Evolutionary conservation across 2,113 vertebrate species (phyloP), one percentile per base, ranked within the genome.

Genomic region (Dipodomys ordii): DNA sequence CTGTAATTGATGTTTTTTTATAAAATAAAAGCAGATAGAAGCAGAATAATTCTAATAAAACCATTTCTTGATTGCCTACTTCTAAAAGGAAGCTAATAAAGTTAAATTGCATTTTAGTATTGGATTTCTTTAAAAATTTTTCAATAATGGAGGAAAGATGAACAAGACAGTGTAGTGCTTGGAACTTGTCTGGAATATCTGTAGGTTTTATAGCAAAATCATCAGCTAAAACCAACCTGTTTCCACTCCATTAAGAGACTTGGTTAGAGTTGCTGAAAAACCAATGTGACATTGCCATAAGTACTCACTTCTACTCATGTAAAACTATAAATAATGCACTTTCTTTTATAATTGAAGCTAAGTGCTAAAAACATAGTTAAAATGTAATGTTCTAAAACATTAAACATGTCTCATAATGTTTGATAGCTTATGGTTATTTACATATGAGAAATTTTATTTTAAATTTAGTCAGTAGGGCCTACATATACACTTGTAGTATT

Each of bases 191-290:
- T 97, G 92, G 83, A 96, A 97, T 96, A 62, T 3, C 69, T 74
- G 68, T 74, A 97, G 97, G 96, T 97, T 98, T 97, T 98, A 98
- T 97, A 98, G 97, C 97, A 98, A 97, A 94, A 92, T 96, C 97
- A 98, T 98, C 97, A 98, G 98, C 91, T 98, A 98, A 98, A 98
- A 44, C 94, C 97, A 98, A 98, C 98, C 98, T 98, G 96, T 97
- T 98, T 99, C 98, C 98, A 98, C 98, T 97, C 97, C 98, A 98
- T 98, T 98, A 98, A 98, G 97, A 93, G 96, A 91, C 49, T 95
- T 98, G 98, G 98, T 98, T 97, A 97, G 96, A 93, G 97, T 98
- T 97, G 4, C 95, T 98, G 96, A 97, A 94, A 96, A 96, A 94
- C 94, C 93, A 87, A 89, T 92, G 94, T 91, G 97, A 97, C 71